Evolutionary conservation across 2,888 invertebrate genomes (phyloP).

Genomic region (Diarsia rubi): DNA sequence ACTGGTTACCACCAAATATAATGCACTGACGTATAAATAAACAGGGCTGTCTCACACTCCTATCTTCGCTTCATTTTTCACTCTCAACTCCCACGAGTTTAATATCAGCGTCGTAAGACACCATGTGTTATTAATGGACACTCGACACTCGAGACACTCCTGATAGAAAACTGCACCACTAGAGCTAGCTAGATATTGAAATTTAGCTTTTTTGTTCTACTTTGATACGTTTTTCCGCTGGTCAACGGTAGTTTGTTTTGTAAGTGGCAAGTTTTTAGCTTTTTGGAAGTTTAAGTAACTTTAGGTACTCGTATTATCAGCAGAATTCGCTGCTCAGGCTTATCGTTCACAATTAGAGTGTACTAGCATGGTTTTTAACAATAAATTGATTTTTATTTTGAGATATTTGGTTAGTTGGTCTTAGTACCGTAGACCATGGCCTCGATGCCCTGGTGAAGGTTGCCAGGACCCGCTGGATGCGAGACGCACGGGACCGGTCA

Average conservation of each 20-base stretch:
- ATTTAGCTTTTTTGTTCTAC: constrained; percentile 18
- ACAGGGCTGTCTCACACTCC: constrained; percentile 59
- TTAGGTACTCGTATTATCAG: too few species aligned
- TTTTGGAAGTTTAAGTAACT: not conserved
- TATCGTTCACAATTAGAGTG: not conserved
- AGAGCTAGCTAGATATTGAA: constrained; percentile 48
- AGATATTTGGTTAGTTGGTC: not conserved
- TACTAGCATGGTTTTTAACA: too few species aligned
- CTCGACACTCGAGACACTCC: constrained; percentile 62
- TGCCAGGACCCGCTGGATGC: too few species aligned
- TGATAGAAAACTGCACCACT: constrained; percentile 55
- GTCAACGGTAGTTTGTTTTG: constrained; percentile 18
- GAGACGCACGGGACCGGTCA: too few species aligned
- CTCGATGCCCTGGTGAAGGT: too few species aligned
- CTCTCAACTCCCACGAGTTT: constrained; percentile 74
- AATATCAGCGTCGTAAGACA: constrained; percentile 78
- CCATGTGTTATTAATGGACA: constrained; percentile 82
- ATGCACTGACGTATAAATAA: constrained; percentile 48
- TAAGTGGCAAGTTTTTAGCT: not conserved
- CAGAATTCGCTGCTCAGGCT: too few species aligned
- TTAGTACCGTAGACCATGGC: too few species aligned
- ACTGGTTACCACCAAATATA: constrained; percentile 41
- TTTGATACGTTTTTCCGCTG: constrained; percentile 25
- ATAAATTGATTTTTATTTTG: not conserved
- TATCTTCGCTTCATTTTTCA: constrained; percentile 78